Evolutionary conservation across 2,113 vertebrate species (phyloP).

Genomic region (Ceyx margarethae): DNA sequence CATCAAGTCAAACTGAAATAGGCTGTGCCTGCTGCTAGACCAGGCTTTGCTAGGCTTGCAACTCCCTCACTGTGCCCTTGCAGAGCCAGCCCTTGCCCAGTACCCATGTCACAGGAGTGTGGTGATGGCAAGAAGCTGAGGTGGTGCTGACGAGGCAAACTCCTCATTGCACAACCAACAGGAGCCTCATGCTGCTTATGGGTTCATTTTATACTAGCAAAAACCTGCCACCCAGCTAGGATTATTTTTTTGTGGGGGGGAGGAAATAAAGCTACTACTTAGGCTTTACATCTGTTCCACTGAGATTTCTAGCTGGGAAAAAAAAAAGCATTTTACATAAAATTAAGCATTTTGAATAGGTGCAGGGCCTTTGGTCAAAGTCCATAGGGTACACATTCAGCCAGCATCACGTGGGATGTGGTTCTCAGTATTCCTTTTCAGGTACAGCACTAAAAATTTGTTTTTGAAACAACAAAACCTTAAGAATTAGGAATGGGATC

Average conservation of each 20-base stretch:
- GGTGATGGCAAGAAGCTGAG: background rate
- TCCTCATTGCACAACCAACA: conserved; percentile 25
- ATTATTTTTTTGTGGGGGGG: background rate
- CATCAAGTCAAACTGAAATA: fast-evolving
- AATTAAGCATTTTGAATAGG: background rate
- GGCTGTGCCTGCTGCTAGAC: background rate
- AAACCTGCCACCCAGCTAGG: conserved; percentile 22
- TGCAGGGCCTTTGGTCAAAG: conserved; percentile 46
- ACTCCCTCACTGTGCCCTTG: background rate
- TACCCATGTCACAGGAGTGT: background rate
- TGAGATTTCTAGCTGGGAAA: background rate
- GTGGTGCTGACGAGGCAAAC: conserved; percentile 37
- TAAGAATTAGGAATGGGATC: background rate
- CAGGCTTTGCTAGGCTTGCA: background rate
- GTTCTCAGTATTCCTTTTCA: background rate
- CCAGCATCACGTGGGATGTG: background rate
- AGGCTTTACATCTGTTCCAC: background rate
- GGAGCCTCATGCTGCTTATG: background rate
- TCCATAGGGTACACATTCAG: background rate
- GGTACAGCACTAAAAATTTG: background rate
- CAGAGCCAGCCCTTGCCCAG: conserved; percentile 3
- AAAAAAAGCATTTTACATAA: background rate
- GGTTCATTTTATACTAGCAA: conserved; percentile 39
- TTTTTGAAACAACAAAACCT: background rate
- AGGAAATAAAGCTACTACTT: background rate